Conservation (phyloP, 2,113 vertebrate species). For the Neodon shergylaensis region DNA sequence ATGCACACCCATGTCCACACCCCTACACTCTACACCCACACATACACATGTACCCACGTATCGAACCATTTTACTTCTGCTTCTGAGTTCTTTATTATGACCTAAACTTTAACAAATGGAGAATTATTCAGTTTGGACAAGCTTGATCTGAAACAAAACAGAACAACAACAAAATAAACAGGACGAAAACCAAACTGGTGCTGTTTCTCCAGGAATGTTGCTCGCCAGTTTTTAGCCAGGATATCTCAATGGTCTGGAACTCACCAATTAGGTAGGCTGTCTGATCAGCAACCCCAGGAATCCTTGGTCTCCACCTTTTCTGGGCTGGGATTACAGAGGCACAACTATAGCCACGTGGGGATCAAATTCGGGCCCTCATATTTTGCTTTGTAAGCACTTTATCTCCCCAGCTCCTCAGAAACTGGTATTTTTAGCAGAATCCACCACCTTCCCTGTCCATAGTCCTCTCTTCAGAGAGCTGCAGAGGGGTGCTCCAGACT, state of each 20-base stretch:
- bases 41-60: not conserved
- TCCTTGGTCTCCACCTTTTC: not conserved
- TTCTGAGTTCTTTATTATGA: not conserved
- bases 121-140: not conserved
- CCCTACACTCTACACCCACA: not conserved
- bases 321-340: not conserved
- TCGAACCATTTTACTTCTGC: not conserved
- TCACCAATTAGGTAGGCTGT: too few relatives aligned
- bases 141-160: not conserved
- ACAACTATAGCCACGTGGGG: not conserved
- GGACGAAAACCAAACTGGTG: not conserved
- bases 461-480: not conserved
- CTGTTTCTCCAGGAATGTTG: not conserved
- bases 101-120: not conserved
- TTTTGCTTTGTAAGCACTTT: not conserved
- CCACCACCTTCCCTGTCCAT: not conserved
- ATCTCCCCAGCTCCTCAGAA: not conserved
- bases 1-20: not conserved
- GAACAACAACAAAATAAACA: not conserved
- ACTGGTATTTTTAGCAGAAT: not conserved
- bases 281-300: not conserved
- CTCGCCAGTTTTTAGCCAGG: not conserved
- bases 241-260: not conserved
- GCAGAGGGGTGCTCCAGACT: fast-evolving
- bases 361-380: not conserved